Evolutionary conservation across 92 coral and sea anemone species (phyloP), one percentile per base, ranked within the genome.

Genomic region (Bergia puertoricense): DNA sequence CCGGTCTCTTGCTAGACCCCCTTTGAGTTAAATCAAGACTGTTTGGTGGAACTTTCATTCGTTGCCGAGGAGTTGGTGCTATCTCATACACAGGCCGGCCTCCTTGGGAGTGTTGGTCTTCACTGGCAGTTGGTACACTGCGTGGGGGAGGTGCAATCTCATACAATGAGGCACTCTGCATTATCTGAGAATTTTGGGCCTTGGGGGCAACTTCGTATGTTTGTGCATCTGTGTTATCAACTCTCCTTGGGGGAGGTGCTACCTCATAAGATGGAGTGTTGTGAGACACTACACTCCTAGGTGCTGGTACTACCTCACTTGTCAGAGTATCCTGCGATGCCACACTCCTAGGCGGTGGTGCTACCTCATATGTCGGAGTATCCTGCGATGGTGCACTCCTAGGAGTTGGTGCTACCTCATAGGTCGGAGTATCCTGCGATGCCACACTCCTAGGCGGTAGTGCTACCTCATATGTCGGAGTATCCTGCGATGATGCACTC

Each of bases 31-130:
- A 82, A 66, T 91, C 89, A 73, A 89, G 88, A 54, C 81, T 87
- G 39, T 74, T 86, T 6, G 93, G 90, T 16, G 85, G 88, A 41
- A 79, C 85, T 65, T 92, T 92, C 3, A 89, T 80, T 5, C 82
- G 90, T 15, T 88, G 91, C 66, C 94, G 42, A 15, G 96, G 98
- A 4, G 98, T 93, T 1, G 99, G 99, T 78, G 96, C 96, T 22
- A 95, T 91, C 91, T 96, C 99, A 72, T 94, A 94, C 6, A 89
- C 89, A 45, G 91, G 78, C 23, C 82, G 71, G 82, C 91, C 76
- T 79, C 78, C 89, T 13, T 48, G 14, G 85, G 85, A 80, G 74
- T 87, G 89, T 22, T 89, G 90, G 83, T 85, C 82, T 81, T 66
- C 59, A 77, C 62, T 44, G 23, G 81, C 75, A 74, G 81, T 72